Evolutionary conservation across 2,113 vertebrate species (phyloP).

Genomic region (Serinus canaria): DNA sequence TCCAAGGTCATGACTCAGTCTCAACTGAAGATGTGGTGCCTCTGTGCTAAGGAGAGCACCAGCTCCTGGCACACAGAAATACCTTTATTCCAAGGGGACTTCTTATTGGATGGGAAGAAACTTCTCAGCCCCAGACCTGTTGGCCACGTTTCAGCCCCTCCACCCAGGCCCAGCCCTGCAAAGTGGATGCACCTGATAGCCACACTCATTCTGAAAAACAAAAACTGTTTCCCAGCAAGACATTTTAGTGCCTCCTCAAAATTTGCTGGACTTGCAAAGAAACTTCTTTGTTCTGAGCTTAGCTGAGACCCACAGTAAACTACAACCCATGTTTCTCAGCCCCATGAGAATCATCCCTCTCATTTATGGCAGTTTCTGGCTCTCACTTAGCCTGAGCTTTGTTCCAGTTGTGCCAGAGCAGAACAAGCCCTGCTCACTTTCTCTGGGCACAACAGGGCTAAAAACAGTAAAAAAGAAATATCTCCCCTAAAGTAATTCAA

Average conservation of each 20-base stretch:
- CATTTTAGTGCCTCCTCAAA: neutral
- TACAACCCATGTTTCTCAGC: neutral
- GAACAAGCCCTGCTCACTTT: neutral
- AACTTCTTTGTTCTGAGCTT: neutral
- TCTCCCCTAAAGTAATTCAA: neutral
- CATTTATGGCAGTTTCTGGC: neutral
- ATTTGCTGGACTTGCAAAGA: neutral
- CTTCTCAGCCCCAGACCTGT: neutral
- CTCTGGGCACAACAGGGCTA: neutral
- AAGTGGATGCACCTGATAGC: neutral
- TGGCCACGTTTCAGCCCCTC: neutral
- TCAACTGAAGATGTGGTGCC: neutral
- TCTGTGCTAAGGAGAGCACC: neutral
- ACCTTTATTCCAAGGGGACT: neutral
- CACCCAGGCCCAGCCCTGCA: neutral
- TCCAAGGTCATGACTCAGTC: neutral
- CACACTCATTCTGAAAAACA: neutral
- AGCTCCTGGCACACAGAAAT: neutral
- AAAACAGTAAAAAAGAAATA: neutral
- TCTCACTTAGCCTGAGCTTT: neutral
- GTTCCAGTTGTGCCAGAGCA: neutral
- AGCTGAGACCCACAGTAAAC: neutral
- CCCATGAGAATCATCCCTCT: neutral
- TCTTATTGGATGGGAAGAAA: neutral
- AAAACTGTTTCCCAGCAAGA: neutral